Evolutionary conservation across 2,888 invertebrate genomes (phyloP), one percentile per base, ranked within the genome.

Genomic region (Oeneis ivallda): DNA sequence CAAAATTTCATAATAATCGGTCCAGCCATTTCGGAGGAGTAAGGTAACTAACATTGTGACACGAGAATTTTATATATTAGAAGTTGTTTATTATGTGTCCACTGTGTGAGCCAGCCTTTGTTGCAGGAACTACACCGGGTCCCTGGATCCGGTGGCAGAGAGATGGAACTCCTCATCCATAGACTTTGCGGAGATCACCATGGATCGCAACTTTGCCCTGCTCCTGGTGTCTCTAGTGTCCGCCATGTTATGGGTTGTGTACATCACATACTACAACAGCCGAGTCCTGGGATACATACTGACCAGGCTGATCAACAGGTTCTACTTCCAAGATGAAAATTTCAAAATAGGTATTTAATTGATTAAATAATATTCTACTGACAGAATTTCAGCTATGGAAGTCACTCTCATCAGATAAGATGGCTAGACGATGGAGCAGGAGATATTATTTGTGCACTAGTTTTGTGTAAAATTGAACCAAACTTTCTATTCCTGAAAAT

Each of bases 191-290:
- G 94, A 96, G 74, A 94, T 96, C 78, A 92, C 96, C 74, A 87
- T 90, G 94, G 96, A 97, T 87, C 94, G 95, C 76, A 96, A 96
- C 81, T 87, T 94, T 86, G 93, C 92, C 75, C 95, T 95, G 92
- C 92, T 97, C 72, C 92, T 98, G 32, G 95, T 95, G 76, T 97
- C 97, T 66, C 92, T 98, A 59, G 93, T 96, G 74, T 95, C 96
- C 69, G 96, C 96, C 26, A 96, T 97, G 80, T 93, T 95, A 47
- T 99, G 98, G 98, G 94, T 98, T 61, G 96, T 98, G 73, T 99
- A 98, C 88, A 96, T 98, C 78, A 96, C 97, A 0, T 98, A 97
- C 89, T 99, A 98, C 91, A 98, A 98, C 86, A 98, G 98, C 62
- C 94, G 98, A 70, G 94, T 99, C 4, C 93, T 98, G 74, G 99